Evolutionary conservation across 2,888 invertebrate genomes (phyloP).

Genomic region (Hesperia comma): DNA sequence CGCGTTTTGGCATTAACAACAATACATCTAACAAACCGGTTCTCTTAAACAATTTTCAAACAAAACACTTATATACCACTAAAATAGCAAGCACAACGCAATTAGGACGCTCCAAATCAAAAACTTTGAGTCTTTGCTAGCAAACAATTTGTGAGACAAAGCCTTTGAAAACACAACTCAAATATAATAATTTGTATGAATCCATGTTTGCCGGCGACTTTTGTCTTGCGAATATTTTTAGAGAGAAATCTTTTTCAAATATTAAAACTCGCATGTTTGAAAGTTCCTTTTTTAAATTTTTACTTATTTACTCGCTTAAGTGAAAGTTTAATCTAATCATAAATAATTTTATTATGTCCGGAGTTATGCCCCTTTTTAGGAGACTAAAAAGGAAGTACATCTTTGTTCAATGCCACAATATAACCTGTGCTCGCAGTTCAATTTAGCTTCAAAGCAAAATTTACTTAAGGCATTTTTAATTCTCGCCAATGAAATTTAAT

Average conservation of each 20-base stretch:
- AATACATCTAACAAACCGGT: neutral
- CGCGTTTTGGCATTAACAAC: neutral
- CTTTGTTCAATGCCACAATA: too few species aligned
- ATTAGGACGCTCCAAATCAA: conserved; percentile 29
- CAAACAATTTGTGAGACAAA: conserved; percentile 33
- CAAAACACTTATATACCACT: conserved; percentile 7
- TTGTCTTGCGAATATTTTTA: neutral
- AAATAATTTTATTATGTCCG: too few species aligned
- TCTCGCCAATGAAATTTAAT: too few species aligned
- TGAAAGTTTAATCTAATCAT: too few species aligned
- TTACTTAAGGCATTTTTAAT: too few species aligned
- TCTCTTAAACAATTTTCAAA: conserved; percentile 33
- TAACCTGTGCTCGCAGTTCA: too few species aligned
- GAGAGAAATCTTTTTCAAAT: neutral
- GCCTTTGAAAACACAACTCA: conserved; percentile 23
- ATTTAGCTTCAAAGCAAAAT: too few species aligned
- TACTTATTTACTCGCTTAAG: too few species aligned
- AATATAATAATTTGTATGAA: conserved; percentile 32
- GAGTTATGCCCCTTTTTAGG: too few species aligned
- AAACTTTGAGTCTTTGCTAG: conserved; percentile 30
- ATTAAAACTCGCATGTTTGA: too few species aligned
- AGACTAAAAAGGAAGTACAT: too few species aligned
- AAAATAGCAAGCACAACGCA: conserved; percentile 18
- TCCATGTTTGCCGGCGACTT: neutral
- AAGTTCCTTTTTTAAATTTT: too few species aligned